Evolutionary conservation across 2,113 vertebrate species (phyloP), one percentile per base, ranked within the genome.

Genomic region (Acanthochromis polyacanthus): DNA sequence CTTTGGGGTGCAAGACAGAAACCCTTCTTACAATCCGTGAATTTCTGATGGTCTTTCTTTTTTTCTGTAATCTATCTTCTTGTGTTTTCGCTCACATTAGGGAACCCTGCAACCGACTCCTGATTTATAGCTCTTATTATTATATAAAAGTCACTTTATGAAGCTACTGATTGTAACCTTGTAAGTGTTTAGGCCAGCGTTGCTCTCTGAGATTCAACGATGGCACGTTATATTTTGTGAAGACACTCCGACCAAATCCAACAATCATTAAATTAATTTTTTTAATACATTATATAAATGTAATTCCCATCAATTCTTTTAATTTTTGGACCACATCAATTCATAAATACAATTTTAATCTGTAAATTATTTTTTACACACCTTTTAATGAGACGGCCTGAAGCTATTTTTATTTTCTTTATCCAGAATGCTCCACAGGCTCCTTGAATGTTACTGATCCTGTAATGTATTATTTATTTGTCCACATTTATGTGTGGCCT

Each of bases 141-240:
- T 60, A 61, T 81, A 62, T 85, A 80, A 72, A 83, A 78, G 91
- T 93, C 92, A 93, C 91, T 93, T 94, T 94, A 92, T 90, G 51
- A 88, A 90, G 89, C 83, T 90, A 90, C 89, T 92, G 89, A 94
- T 94, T 93, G 92, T 94, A 93, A 70, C 74, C 84, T 89, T 85
- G 74, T 83, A 63, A 80, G 43, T 16, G 66, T 74, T 80, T 68
- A 70, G 52, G 81, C 78, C 80, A 46, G 71, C 62, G 67, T 60
- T 87, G 80, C 80, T 76, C 71, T 84, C 82, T 75, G 64, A 78
- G 73, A 83, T 81, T 83, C 68, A 76, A 55, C 66, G 5, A 10
- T 36, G 68, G 76, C 62, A 7, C 63, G 36, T 63, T 63, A 80
- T 75, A 53, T 71, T 87, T 74, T 84, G 51, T 78, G 64, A 55